Conservation (phyloP, 1,140 invertebrate genomes). For the Rhyacophila brunnea region DNA sequence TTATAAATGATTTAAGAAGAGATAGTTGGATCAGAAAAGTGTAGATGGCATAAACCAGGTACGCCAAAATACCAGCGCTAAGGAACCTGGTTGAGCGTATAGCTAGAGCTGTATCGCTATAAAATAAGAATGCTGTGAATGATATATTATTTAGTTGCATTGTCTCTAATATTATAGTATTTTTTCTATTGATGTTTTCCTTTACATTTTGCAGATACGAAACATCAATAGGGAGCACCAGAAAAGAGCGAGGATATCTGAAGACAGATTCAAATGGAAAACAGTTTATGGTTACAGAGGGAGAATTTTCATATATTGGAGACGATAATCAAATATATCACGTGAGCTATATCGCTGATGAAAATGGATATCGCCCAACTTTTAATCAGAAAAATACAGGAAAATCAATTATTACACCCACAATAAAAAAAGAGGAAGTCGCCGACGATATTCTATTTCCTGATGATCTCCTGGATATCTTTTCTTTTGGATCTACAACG, state of each 20-base stretch:
- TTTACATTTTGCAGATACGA: constrained; percentile 25
- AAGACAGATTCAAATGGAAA: constrained; percentile 8
- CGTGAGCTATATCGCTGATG: constrained; percentile 48
- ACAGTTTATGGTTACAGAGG: constrained; percentile 18
- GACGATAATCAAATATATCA: constrained; percentile 26
- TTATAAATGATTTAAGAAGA: too few species aligned
- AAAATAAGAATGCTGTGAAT: too few species aligned
- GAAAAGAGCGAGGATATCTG: constrained; percentile 22
- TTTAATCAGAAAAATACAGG: not conserved
- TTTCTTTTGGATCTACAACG: not conserved
- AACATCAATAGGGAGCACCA: constrained; percentile 16
- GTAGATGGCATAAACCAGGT: too few species aligned
- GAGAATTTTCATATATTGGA: constrained; percentile 38
- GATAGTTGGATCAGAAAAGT: too few species aligned
- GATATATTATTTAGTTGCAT: too few species aligned
- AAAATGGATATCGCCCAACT: constrained; percentile 48
- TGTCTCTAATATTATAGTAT: too few species aligned
- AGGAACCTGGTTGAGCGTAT: too few species aligned
- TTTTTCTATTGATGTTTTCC: too few species aligned
- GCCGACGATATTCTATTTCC: constrained; percentile 3
- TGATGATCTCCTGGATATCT: not conserved
- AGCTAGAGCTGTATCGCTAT: too few species aligned
- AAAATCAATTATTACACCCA: not conserved
- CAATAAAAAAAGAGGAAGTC: not conserved
- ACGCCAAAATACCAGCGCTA: too few species aligned